Percentiles rank a stretch among this genome's conserved stretches.
Evolutionary conservation across 2,113 vertebrate species (phyloP).

Genomic region (Vidua macroura): DNA sequence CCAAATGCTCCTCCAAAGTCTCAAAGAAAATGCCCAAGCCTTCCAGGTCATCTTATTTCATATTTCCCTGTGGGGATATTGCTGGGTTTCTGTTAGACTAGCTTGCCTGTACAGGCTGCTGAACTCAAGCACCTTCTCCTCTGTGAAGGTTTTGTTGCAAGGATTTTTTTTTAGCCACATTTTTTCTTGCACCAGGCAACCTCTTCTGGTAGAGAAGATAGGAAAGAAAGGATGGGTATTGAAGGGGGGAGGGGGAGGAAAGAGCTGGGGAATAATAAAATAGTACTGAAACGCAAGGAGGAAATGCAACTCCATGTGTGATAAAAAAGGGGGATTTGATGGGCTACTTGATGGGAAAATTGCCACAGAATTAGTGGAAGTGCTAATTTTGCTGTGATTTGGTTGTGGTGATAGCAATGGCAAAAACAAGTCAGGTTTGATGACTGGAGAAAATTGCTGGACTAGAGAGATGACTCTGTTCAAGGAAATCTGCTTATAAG

Average conservation of each 20-base stretch:
- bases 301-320: neutral
- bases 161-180: slow-evolving; percentile 15
- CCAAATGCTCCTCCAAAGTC: neutral
- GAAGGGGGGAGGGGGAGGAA: fast-evolving
- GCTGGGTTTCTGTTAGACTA: neutral
- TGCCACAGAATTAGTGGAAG: neutral
- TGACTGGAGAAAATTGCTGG: neutral
- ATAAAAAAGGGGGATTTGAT: neutral
- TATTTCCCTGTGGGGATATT: neutral
- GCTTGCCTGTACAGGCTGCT: neutral
- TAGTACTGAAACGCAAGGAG: neutral
- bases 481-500: neutral
- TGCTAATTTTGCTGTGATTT: neutral
- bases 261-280: neutral
- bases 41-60: slow-evolving; percentile 20
- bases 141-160: slow-evolving; percentile 30
- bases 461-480: neutral
- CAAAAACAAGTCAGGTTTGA: neutral
- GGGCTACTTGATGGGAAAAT: neutral
- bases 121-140: slow-evolving; percentile 8
- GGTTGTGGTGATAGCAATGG: neutral
- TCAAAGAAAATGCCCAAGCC: slow-evolving; percentile 26
- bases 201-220: neutral
- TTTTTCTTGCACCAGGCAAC: neutral
- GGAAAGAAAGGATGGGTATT: neutral